Conservation (phyloP, 64 coral and sea anemone species). For the Montipora sp. region DNA sequence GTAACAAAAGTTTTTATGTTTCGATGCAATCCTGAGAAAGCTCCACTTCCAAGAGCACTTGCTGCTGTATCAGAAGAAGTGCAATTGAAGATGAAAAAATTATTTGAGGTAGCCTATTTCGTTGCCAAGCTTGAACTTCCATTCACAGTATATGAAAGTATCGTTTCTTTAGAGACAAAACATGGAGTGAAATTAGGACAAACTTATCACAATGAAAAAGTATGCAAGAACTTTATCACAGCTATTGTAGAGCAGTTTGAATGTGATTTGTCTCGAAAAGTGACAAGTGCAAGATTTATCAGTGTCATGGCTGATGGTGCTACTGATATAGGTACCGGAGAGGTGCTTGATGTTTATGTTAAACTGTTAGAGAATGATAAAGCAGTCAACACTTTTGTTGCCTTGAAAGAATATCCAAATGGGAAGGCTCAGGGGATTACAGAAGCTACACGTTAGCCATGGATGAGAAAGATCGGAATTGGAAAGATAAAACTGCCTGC, state of each 20-base stretch:
- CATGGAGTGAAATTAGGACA: conserved; percentile 16
- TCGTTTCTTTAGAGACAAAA: conserved; percentile 38
- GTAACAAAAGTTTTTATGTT: background rate
- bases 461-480: conserved; percentile 25
- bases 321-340: conserved; percentile 56
- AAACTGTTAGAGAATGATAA: conserved; percentile 35
- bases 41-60: conserved; percentile 46
- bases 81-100: conserved; percentile 47
- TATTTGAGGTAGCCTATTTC: conserved; percentile 53
- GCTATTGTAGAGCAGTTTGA: conserved; percentile 29
- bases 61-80: background rate
- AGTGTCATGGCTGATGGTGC: conserved; percentile 46
- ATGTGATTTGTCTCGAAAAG: background rate
- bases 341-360: conserved; percentile 54
- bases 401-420: conserved; percentile 13
- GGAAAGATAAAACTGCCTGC: conserved; percentile 43
- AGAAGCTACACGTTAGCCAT: conserved; percentile 9
- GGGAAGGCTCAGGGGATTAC: conserved; percentile 37
- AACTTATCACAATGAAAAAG: conserved; percentile 49
- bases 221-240: conserved; percentile 32
- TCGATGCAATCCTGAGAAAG: conserved; percentile 12
- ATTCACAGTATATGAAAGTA: conserved; percentile 30
- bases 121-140: conserved; percentile 33
- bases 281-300: conserved; percentile 34
- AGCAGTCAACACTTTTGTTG: conserved; percentile 36